A percentile compares a stretch with the other conserved stretches of the same genome.
These are phyloP conservation scores for Coregonus suidteri DNA, from an alignment of 2,797 vertebrate species.

Conservation along the genomic window DNA sequence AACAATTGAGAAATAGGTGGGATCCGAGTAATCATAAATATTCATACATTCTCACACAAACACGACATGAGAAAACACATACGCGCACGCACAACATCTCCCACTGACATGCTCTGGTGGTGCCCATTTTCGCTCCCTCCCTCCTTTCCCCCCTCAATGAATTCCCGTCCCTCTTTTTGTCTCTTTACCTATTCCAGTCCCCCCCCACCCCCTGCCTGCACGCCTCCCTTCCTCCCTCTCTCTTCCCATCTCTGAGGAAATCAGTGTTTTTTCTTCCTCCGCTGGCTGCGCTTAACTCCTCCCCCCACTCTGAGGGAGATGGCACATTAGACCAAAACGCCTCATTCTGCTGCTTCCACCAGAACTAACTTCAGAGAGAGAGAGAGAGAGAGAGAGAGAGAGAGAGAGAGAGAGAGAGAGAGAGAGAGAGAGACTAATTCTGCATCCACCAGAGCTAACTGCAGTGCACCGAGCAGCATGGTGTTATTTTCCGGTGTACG, in stretches of 20 bases:
- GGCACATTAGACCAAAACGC: conserved; percentile 46
- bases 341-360: background rate
- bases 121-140: background rate
- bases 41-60: background rate
- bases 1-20: background rate
- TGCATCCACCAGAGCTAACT: background rate
- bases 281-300: conserved; percentile 30
- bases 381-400: too few species aligned
- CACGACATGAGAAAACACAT: background rate
- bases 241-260: conserved; percentile 4
- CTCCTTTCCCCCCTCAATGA: background rate
- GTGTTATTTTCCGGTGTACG: background rate
- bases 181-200: background rate
- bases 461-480: background rate
- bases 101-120: too few species aligned
- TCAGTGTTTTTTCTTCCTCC: conserved; percentile 46
- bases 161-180: background rate
- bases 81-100: conserved; percentile 6
- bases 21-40: background rate
- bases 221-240: background rate
- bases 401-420: too few species aligned
- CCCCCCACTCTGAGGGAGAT: conserved; percentile 32
- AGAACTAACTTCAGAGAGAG: too few species aligned
- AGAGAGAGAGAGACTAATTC: too few species aligned
- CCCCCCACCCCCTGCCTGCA: too few species aligned